Conservation (phyloP, 2,888 invertebrate species). For the Ectemnius cavifrons region DNA sequence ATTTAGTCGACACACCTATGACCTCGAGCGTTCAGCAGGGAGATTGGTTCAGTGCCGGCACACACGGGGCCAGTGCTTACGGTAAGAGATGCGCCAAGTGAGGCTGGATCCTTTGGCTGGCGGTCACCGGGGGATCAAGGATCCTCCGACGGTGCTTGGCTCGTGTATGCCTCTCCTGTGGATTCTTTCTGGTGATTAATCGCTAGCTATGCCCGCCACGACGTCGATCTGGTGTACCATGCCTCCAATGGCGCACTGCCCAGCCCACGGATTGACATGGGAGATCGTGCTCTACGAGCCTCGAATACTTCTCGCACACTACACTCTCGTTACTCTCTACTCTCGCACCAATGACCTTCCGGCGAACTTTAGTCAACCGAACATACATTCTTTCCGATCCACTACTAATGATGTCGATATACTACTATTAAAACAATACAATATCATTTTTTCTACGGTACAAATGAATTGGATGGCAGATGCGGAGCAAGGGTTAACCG, state of each 20-base stretch:
- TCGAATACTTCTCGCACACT: conserved; percentile 1
- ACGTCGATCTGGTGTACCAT: conserved; percentile 59
- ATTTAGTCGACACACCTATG: conserved; percentile 55
- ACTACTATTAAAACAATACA: no score
- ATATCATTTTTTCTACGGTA: no score
- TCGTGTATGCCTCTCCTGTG: conserved; percentile 26
- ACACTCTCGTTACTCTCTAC: background rate
- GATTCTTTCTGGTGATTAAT: conserved; percentile 71
- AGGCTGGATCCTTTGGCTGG: no score
- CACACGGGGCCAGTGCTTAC: no score
- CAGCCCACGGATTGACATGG: background rate
- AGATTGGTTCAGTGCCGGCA: no score
- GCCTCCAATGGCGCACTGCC: background rate
- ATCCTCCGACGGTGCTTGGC: conserved; percentile 15
- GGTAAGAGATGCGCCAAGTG: no score
- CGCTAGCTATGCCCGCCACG: conserved; percentile 67
- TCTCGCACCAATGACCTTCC: background rate
- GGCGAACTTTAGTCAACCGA: no score
- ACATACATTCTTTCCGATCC: no score
- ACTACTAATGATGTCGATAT: no score
- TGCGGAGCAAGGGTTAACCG: no score
- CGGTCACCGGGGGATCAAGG: conserved; percentile 12
- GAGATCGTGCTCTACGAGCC: conserved; percentile 2
- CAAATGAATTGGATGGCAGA: no score
- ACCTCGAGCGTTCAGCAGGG: no score